Evolutionary conservation across 2,888 invertebrate species (phyloP), one percentile per base, ranked within the genome.

Genomic region (Scaptomyza cyrtandrae): DNA sequence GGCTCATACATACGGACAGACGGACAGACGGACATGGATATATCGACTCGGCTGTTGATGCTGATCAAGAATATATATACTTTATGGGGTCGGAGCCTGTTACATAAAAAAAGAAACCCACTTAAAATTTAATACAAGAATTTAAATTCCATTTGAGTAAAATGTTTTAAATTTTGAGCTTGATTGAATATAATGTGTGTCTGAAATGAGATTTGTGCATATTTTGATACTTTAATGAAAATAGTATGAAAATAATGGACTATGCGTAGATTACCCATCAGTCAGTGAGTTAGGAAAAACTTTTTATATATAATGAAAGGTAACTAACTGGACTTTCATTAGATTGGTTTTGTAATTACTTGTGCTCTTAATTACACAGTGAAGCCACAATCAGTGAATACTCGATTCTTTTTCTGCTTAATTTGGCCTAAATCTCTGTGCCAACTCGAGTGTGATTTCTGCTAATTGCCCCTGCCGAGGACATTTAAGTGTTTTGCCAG

Each of bases 381-480:
- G 29, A 10, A 27, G 0, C 13, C 29, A 37, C 57, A 50, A 58
- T 57, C 49, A 45, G 35, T 39, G 35, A 16, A 35, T 45, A 33
- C 48, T 57, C 31, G 39, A 27, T 27, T 37, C 29, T 37, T 33
- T 64, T 44, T 31, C 35, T 24, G 19, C 59, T 43, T 31, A 49
- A 61, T 66, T 60, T 44, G 48, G 35, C 24, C 44, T 11, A 49
- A 63, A 54, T 58, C 58, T 60, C 29, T 49, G 11, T 11, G 44
- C 33, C 16, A 44, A 37, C 29, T 60, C 37, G 13, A 46, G 52
- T 14, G 39, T 14, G 37, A 43, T 53, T 66, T 53, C 39, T 59
- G 63, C 65, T 71, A 80, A 78, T 81, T 78, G 75, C 56, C 57
- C 57, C 37, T 56, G 61, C 58, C 9, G 54, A 64, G 68, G 60